Base-by-base conservation (phyloP, 2,888 invertebrate genomes). In the Smittia sp. region DNA sequence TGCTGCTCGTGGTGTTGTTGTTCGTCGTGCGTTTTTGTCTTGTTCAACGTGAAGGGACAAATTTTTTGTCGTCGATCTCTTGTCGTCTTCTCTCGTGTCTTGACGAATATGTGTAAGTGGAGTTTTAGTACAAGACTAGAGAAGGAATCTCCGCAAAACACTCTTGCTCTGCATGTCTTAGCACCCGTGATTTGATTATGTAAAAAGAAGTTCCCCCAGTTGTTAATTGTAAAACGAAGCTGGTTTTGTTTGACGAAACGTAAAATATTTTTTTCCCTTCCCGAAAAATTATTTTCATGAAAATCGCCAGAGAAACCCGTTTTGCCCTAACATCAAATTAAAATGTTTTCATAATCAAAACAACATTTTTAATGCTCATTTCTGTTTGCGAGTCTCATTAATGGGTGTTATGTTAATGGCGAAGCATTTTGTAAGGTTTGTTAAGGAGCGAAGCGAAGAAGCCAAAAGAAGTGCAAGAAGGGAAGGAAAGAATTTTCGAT, bases 1-100 rank as follows among this genome's bases (percentile, higher is more conserved):
- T 65, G n/a, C 27, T n/a, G n/a, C 27, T 66, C 22, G 18, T 13
- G 13, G 3, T 63, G 63, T 63, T 27, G 24, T 63, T 63, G 6
- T 27, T 2, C 11, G 4, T n/a, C 9, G 18, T 27, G n/a, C 15
- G 13, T 27, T 13, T 27, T 25, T 63, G 1, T 63, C 27, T 27
- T 22, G n/a, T 7, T 73, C 62, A 39, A 46, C 81, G 58, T 58
- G 58, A 58, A 58, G 58, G 58, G 58, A 58, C 58, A 58, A 58
- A 58, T 58, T 58, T 58, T 58, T 58, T 58, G 15, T 46, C 15
- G 32, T 15, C 46, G 46, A 46, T 46, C 15, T 4, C 22, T 58
- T 18, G 22, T 6, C 46, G 15, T 46, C 46, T 46, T n/a, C 11
- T 11, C n/a, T 46, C 15, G 11, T 46, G 46, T 46, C 15, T 46